Evolutionary conservation across 35 echinoderm and acorn worm species (phyloP), one percentile per base, ranked within the genome.

Genomic region (Hemicentrotus pulcherrimus): DNA sequence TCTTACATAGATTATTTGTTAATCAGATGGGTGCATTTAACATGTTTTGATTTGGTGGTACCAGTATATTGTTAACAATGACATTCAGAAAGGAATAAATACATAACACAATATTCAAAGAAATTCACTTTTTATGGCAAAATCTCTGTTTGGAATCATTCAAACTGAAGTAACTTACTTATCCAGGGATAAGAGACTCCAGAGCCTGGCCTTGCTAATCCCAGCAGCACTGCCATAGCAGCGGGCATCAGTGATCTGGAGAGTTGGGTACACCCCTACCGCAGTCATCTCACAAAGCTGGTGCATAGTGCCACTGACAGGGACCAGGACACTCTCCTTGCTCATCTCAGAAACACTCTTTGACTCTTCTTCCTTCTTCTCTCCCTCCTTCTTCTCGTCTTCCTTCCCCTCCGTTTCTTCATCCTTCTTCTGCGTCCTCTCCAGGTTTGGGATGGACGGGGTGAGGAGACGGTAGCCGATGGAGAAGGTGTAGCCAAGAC

Each of bases 191-290:
- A 99, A 98, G 35, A 99, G 94, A 94, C 95, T 98, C 98, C 98
- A 99, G 22, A 99, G 95, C 32, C 98, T 98, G 15, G 97, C 97
- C 94, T 99, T 99, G 85, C 98, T 99, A 86, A 99, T 96, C 31
- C 98, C 98, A 86, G 97, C 97, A 15, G 98, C 98, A 86, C 98
- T 99, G 5, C 98, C 98, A 87, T 97, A 99, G 86, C 98, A 99
- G 46, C 98, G 96, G 31, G 98, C 98, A 96, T 99, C 98, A 31
- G 97, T 99, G 22, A 99, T 95, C 90, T 97, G 95, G 13, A 99
- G 92, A 11, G 95, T 96, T 18, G 98, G 98, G 60, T 99, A 99
- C 2, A 99, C 98, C 12, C 98, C 98, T 0, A 94, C 94, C 12
- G 78, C 95, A 46, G 65, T 97, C 86, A 99, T 33, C 60, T 97